Conservation (phyloP, 2,113 vertebrate genomes). For the Coturnix japonica region DNA sequence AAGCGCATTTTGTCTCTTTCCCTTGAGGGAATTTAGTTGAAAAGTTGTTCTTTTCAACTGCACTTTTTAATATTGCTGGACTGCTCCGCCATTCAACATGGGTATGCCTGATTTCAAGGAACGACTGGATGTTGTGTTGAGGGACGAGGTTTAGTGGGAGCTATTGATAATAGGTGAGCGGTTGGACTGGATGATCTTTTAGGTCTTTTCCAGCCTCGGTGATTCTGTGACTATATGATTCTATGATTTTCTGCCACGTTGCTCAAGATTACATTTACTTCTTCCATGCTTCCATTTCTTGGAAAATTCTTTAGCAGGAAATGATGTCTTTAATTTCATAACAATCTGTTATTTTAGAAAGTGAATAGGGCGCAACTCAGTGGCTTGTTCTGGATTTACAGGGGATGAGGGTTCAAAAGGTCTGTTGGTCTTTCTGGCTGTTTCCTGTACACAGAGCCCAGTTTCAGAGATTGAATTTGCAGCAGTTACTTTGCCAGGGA, state of each 20-base stretch:
- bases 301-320: constrained; percentile 26
- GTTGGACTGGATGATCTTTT: no score
- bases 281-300: constrained; percentile 8
- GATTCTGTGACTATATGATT: no score
- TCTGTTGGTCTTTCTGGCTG: not conserved
- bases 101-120: not conserved
- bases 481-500: not conserved
- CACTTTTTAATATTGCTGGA: constrained; percentile 16
- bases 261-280: not conserved
- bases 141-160: no score
- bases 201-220: no score
- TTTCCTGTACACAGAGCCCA: not conserved
- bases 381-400: not conserved
- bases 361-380: not conserved
- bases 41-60: not conserved
- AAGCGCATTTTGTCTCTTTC: constrained; percentile 5
- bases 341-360: not conserved
- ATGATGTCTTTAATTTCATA: not conserved
- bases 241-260: not conserved
- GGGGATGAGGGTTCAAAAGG: not conserved
- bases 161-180: no score
- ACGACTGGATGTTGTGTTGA: no score
- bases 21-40: not conserved
- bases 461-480: not conserved
- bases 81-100: not conserved